A percentile compares a stretch with the other conserved stretches of the same genome.
Evolutionary conservation across 2,797 vertebrate genomes (phyloP).

Genomic region (Bradypodion pumilum): DNA sequence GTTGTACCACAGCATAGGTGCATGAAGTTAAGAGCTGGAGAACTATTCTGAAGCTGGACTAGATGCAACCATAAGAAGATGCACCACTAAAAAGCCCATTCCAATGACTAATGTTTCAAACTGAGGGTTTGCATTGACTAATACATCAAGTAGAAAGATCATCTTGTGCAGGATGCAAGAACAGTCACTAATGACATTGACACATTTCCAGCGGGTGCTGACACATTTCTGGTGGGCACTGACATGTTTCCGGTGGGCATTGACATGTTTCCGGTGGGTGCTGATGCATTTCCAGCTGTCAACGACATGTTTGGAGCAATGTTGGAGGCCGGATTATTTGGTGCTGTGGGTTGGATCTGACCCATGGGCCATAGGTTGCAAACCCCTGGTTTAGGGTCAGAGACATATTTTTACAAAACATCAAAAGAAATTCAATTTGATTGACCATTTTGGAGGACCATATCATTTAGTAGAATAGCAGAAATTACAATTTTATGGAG

Average conservation of each 20-base stretch:
- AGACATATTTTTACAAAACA: background rate
- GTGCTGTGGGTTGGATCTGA: no score
- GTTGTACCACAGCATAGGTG: conserved; percentile 11
- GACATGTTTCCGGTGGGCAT: no score
- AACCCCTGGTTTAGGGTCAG: background rate
- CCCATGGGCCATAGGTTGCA: no score
- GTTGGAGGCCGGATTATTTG: no score
- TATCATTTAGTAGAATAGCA: background rate
- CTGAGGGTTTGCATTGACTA: background rate
- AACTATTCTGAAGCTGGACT: conserved; percentile 16
- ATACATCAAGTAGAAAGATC: background rate
- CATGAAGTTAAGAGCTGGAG: background rate
- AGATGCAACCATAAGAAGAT: background rate
- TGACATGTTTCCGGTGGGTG: no score
- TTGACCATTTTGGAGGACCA: background rate
- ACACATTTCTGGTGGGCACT: no score
- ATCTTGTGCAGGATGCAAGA: no score
- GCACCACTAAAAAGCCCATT: background rate
- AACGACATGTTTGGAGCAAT: no score
- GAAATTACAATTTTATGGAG: background rate
- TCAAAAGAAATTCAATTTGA: background rate
- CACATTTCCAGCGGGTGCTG: no score
- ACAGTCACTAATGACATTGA: background rate
- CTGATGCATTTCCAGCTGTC: no score
- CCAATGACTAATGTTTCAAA: background rate